A percentile compares a stretch with the other conserved stretches of the same genome.
phyloP scores from a whole-genome alignment of 2,797 vertebrate species.

The Malacoctenus gilli region DNA sequence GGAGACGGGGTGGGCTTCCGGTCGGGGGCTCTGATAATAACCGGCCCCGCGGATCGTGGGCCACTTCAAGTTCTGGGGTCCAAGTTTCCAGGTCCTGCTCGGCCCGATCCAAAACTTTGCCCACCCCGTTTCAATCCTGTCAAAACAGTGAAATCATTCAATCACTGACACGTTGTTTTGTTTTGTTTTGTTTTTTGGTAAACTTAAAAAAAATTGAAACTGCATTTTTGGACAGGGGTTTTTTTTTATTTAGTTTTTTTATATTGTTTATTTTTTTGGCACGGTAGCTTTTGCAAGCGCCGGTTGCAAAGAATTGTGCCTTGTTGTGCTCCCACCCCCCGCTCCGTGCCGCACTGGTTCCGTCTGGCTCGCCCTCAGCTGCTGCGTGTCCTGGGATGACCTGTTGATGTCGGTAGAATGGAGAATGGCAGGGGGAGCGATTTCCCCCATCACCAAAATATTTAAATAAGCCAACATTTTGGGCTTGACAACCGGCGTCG shows the following conservation, averaged over 20 bases:
- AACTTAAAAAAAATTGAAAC: conserved; percentile 35
- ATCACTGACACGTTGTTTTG: background rate
- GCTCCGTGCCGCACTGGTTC: conserved; percentile 81
- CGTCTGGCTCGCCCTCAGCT: conserved; percentile 85
- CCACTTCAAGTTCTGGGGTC: conserved; percentile 62
- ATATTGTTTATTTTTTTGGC: conserved; percentile 26
- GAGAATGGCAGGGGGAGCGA: conserved; percentile 80
- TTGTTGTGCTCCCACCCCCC: conserved; percentile 70
- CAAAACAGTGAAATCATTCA: background rate
- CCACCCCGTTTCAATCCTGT: background rate
- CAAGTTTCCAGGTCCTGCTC: conserved; percentile 47
- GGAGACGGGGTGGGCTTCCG: background rate
- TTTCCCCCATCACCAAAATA: conserved; percentile 75
- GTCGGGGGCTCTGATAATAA: conserved; percentile 31
- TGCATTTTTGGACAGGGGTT: conserved; percentile 13
- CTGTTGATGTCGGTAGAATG: conserved; percentile 87
- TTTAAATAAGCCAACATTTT: conserved; percentile 73
- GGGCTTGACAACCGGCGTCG: conserved; percentile 59
- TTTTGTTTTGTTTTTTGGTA: conserved; percentile 12
- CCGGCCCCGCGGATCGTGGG: conserved; percentile 47
- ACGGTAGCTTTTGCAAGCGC: conserved; percentile 44
- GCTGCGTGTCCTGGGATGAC: conserved; percentile 88
- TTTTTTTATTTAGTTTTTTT: too few species aligned
- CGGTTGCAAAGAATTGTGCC: conserved; percentile 68
- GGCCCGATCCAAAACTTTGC: conserved; percentile 71